Conservation (phyloP, 2,888 invertebrate genomes). For the Andrena haemorrhoa region DNA sequence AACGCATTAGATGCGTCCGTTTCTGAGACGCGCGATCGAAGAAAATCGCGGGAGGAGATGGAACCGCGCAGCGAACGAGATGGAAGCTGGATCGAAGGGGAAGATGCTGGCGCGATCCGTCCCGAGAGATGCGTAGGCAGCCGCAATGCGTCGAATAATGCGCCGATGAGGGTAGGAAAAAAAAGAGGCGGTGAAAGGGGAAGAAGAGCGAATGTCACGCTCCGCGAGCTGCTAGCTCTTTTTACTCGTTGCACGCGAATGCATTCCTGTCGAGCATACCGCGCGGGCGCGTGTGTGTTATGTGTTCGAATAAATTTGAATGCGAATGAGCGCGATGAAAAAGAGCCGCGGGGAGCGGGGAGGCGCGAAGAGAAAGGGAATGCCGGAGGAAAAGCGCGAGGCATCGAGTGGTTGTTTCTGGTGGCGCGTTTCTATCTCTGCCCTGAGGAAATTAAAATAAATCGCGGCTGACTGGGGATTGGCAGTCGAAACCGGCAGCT, state of each 20-base stretch:
- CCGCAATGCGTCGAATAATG: slow-evolving; percentile 75
- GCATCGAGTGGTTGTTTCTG: slow-evolving; percentile 46
- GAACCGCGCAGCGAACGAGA: background rate
- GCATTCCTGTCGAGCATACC: slow-evolving; percentile 71
- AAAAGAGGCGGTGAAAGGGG: slow-evolving; percentile 38
- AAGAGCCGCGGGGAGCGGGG: slow-evolving; percentile 23
- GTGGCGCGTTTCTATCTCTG: slow-evolving; percentile 29
- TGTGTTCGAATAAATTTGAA: slow-evolving; percentile 76
- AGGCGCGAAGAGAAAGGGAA: background rate
- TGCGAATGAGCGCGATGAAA: slow-evolving; percentile 69
- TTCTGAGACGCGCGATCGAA: background rate
- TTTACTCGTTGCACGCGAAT: slow-evolving; percentile 65
- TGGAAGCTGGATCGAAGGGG: background rate
- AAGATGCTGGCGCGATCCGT: slow-evolving; percentile 1
- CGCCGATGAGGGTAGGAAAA: slow-evolving; percentile 43
- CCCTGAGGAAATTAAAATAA: slow-evolving; percentile 63
- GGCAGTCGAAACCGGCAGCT: slow-evolving; percentile 58
- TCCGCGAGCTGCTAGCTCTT: slow-evolving; percentile 66
- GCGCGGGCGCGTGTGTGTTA: slow-evolving; percentile 63
- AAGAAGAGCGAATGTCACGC: slow-evolving; percentile 73
- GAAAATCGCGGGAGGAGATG: background rate
- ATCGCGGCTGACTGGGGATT: slow-evolving; percentile 54
- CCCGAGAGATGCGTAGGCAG: slow-evolving; percentile 58
- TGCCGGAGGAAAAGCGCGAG: slow-evolving; percentile 14
- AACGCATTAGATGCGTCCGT: background rate